phyloP scores from a whole-genome alignment of 2,888 invertebrate genomes.

The Lysandra bellargus region DNA sequence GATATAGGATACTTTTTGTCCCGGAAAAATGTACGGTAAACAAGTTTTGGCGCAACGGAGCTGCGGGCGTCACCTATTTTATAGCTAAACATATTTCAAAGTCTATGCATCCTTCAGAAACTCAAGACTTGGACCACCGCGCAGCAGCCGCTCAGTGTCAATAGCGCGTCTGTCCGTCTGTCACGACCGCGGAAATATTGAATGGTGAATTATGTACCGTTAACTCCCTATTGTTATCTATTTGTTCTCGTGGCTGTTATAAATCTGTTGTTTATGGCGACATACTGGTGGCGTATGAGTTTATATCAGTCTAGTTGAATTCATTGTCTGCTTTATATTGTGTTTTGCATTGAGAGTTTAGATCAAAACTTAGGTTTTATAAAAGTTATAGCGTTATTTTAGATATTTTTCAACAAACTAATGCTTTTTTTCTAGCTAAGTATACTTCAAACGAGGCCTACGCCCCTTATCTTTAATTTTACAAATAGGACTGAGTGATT shows the following conservation, averaged over 20 bases:
- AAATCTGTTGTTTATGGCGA: slow-evolving; percentile 30
- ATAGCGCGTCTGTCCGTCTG: slow-evolving; percentile 41
- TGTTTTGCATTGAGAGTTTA: neutral
- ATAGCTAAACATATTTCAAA: neutral
- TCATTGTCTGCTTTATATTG: neutral
- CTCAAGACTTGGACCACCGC: slow-evolving; percentile 33
- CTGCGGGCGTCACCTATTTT: too few species aligned
- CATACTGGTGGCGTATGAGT: neutral
- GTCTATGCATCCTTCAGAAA: neutral
- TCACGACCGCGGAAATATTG: slow-evolving; percentile 41
- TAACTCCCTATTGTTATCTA: slow-evolving; percentile 37
- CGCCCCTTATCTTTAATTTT: too few species aligned
- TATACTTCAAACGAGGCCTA: too few species aligned
- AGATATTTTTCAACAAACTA: too few species aligned
- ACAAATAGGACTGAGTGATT: too few species aligned
- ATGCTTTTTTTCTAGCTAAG: too few species aligned
- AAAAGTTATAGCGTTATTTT: too few species aligned
- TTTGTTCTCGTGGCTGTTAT: slow-evolving; percentile 34
- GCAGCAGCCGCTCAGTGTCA: slow-evolving; percentile 36
- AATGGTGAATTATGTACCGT: slow-evolving; percentile 40
- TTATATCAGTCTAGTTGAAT: slow-evolving; percentile 10
- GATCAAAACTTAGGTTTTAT: too few species aligned
- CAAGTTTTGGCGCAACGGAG: too few species aligned
- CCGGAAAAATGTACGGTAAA: too few species aligned
- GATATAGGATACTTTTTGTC: too few species aligned